Percentiles rank a stretch among this genome's conserved stretches.
Conservation (phyloP, 2,888 invertebrate species). For the Pandemis corylana region DNA sequence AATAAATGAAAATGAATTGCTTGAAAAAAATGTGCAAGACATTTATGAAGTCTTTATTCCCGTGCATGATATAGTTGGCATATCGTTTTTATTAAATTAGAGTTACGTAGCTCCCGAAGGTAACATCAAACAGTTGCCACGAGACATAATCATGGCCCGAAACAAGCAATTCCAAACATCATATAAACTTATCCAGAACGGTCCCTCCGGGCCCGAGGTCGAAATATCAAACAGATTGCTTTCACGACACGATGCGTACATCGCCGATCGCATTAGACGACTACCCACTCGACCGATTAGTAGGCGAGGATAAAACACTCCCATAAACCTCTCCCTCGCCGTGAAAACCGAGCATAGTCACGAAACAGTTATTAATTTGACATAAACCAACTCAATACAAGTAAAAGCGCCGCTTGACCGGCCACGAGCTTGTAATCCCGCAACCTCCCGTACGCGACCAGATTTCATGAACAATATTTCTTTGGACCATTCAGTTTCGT, state of each 20-base stretch:
- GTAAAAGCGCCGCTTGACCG: slow-evolving; percentile 46
- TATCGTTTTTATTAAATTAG: background rate
- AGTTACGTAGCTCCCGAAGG: background rate
- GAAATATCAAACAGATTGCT: slow-evolving; percentile 67
- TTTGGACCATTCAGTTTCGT: slow-evolving; percentile 47
- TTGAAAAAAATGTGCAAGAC: too few relatives aligned
- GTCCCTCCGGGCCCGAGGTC: slow-evolving; percentile 51
- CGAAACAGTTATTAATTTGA: slow-evolving; percentile 74
- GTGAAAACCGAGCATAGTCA: slow-evolving; percentile 77
- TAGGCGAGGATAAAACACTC: slow-evolving; percentile 54
- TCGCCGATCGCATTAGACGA: slow-evolving; percentile 34
- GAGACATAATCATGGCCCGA: slow-evolving; percentile 7
- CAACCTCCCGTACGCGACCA: slow-evolving; percentile 68
- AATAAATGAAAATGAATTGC: too few relatives aligned
- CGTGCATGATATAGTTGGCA: background rate
- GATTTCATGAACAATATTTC: slow-evolving; percentile 54
- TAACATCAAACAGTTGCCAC: background rate
- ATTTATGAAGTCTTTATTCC: too few relatives aligned
- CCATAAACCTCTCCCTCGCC: slow-evolving; percentile 76
- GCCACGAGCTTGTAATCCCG: slow-evolving; percentile 53
- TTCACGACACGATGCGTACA: slow-evolving; percentile 61
- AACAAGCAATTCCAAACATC: slow-evolving; percentile 13
- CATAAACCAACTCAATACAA: slow-evolving; percentile 45
- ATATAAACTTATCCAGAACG: slow-evolving; percentile 17
- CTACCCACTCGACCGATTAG: slow-evolving; percentile 27